phyloP scores from a whole-genome alignment of 92 coral and sea anemone genomes.

The Phenganax subtilis region DNA sequence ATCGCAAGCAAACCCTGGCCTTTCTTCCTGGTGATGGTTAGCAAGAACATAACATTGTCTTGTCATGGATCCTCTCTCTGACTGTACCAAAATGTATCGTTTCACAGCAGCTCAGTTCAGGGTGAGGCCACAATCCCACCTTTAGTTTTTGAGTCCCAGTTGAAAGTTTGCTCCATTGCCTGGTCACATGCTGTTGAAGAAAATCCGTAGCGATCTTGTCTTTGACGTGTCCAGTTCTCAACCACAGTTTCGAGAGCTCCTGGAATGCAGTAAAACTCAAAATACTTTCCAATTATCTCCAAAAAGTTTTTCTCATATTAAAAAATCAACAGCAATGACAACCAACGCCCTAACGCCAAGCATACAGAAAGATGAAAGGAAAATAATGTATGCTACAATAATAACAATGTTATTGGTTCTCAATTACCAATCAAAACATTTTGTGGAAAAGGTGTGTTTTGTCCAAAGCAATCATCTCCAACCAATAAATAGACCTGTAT shows the following conservation, averaged over 20 bases:
- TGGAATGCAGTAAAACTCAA: not conserved
- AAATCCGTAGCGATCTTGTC: slow-evolving; percentile 38
- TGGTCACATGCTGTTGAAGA: slow-evolving; percentile 33
- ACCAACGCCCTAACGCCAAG: too few species aligned
- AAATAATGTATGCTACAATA: not conserved
- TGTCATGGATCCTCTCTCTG: slow-evolving; percentile 35
- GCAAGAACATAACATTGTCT: slow-evolving; percentile 36
- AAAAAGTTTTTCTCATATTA: too few species aligned
- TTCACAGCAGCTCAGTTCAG: slow-evolving; percentile 35
- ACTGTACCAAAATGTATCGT: slow-evolving; percentile 36
- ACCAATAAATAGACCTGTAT: slow-evolving; percentile 49
- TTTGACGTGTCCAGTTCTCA: slow-evolving; percentile 40
- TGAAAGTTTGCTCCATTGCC: slow-evolving; percentile 5
- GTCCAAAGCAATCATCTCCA: slow-evolving; percentile 47
- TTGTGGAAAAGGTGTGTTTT: slow-evolving; percentile 27
- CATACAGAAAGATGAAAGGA: not conserved
- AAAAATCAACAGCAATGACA: too few species aligned
- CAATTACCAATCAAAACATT: not conserved
- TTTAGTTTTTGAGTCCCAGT: slow-evolving; percentile 23
- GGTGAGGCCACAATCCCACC: slow-evolving; percentile 37
- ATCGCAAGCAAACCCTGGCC: slow-evolving; percentile 21
- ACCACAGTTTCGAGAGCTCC: slow-evolving; percentile 32
- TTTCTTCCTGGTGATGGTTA: slow-evolving; percentile 22
- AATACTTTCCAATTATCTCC: too few species aligned
- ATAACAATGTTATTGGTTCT: not conserved